Percentiles rank a stretch among this genome's conserved stretches.
phyloP scores from a whole-genome alignment of 2,888 invertebrate genomes.

The Rhagonycha fulva region DNA sequence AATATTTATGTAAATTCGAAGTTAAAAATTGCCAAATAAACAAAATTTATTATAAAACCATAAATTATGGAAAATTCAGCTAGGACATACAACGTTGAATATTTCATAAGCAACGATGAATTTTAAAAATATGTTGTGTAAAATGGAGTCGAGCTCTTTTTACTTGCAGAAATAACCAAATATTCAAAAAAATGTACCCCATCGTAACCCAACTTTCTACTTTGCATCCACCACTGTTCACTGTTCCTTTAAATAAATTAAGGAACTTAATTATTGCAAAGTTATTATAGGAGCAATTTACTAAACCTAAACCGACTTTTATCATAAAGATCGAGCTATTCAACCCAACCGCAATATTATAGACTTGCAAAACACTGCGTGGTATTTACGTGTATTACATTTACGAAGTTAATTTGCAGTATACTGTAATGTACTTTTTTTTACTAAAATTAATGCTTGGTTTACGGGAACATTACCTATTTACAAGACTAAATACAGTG shows the following conservation, averaged over 20 bases:
- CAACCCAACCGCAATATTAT: background rate
- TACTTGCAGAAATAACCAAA: background rate
- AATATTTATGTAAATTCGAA: background rate
- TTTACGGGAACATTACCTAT: background rate
- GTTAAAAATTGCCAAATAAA: background rate
- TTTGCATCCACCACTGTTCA: too few relatives aligned
- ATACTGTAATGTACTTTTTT: background rate
- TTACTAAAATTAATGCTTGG: background rate
- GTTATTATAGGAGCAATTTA: background rate
- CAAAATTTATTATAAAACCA: background rate
- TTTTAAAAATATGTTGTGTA: background rate
- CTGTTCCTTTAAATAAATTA: background rate
- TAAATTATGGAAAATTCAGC: background rate
- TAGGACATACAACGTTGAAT: background rate
- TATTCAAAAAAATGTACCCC: too few relatives aligned
- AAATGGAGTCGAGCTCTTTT: background rate
- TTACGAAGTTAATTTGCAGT: background rate
- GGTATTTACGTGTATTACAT: background rate
- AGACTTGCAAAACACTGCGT: background rate
- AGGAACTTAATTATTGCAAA: background rate
- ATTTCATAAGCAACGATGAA: background rate
- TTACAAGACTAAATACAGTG: background rate
- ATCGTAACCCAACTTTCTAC: too few relatives aligned
- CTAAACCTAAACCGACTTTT: background rate
- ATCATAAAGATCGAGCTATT: background rate